Conservation (phyloP, 2,888 invertebrate species). For the Lycophotia porphyrea region DNA sequence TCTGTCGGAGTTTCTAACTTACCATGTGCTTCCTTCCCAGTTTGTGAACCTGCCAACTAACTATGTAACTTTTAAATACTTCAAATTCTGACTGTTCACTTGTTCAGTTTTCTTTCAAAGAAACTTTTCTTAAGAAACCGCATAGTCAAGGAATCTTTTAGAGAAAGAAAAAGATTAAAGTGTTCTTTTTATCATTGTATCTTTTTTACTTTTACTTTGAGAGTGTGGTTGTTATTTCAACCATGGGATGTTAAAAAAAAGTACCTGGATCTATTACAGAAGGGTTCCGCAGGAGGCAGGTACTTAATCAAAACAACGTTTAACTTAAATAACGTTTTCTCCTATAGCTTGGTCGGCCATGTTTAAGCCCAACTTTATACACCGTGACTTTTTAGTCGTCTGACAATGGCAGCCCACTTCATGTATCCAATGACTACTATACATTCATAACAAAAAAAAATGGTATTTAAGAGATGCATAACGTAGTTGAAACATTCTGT, state of each 20-base stretch:
- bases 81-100: constrained; percentile 23
- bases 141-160: constrained; percentile 6
- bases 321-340: not conserved
- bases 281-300: not conserved
- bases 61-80: constrained; percentile 40
- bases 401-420: no score
- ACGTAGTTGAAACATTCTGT: no score
- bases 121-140: constrained; percentile 5
- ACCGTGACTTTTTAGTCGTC: no score
- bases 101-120: constrained; percentile 21
- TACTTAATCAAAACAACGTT: not conserved
- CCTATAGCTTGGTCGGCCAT: not conserved
- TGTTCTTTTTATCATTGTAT: not conserved
- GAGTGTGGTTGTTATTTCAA: not conserved
- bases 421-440: no score
- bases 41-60: constrained; percentile 22
- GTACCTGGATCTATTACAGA: not conserved
- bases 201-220: not conserved
- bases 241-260: not conserved
- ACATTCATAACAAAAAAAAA: no score
- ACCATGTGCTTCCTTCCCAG: not conserved
- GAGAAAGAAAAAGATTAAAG: not conserved
- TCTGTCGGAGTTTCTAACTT: constrained; percentile 34
- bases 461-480: no score
- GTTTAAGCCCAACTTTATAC: not conserved